Conservation (phyloP, 2,888 invertebrate genomes). For the Pteria penguin region DNA sequence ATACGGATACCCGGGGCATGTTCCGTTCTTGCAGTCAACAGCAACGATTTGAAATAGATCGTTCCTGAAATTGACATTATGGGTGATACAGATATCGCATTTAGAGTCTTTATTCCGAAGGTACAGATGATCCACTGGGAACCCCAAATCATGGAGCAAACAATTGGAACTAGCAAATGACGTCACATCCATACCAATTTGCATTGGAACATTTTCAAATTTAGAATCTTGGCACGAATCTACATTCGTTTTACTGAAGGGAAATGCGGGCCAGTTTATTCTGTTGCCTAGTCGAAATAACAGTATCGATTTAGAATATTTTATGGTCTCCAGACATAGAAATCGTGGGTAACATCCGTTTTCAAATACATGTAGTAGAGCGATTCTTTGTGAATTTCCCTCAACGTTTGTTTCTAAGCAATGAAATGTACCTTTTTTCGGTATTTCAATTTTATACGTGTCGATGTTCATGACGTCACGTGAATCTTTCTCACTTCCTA, state of each 20-base stretch:
- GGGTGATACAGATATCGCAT: background rate
- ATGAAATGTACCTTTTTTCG: constrained; percentile 51
- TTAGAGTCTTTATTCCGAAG: background rate
- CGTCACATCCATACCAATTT: constrained; percentile 17
- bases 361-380: constrained; percentile 65
- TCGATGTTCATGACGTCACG: constrained; percentile 44
- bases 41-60: background rate
- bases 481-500: constrained; percentile 45
- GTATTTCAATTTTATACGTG: constrained; percentile 48
- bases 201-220: constrained; percentile 45
- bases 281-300: constrained; percentile 66
- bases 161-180: constrained; percentile 7
- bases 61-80: background rate
- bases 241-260: constrained; percentile 50
- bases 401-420: constrained; percentile 48
- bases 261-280: constrained; percentile 65
- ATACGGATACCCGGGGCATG: background rate
- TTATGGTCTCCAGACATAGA: constrained; percentile 66
- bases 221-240: constrained; percentile 56
- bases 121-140: constrained; percentile 8
- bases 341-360: constrained; percentile 74
- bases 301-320: constrained; percentile 63
- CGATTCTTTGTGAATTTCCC: constrained; percentile 51
- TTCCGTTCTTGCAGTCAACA: background rate
- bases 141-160: constrained; percentile 22